phyloP scores from a whole-genome alignment of 2,888 invertebrate genomes.

The Plagodis pulveraria region DNA sequence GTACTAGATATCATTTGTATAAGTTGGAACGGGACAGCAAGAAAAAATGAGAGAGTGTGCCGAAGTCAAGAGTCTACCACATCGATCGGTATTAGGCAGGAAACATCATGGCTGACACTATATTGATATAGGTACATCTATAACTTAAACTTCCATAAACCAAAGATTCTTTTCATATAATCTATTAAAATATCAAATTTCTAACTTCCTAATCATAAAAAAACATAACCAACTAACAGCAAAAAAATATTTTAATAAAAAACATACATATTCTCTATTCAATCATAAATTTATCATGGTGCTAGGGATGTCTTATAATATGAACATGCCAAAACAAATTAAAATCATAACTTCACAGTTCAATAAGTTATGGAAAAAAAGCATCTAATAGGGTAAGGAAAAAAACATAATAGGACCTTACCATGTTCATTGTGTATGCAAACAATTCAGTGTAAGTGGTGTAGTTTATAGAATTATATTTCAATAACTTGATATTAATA shows the following conservation, averaged over 20 bases:
- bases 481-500: slow-evolving; percentile 57
- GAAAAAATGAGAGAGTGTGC: slow-evolving; percentile 66
- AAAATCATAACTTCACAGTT: slow-evolving; percentile 80
- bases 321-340: slow-evolving; percentile 81
- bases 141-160: too few species aligned
- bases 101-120: slow-evolving; percentile 43
- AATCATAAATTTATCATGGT: slow-evolving; percentile 35
- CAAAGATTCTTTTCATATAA: too few species aligned
- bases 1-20: slow-evolving; percentile 62
- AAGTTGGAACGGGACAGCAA: slow-evolving; percentile 68
- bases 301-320: slow-evolving; percentile 59
- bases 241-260: slow-evolving; percentile 26
- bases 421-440: slow-evolving; percentile 79
- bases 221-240: slow-evolving; percentile 24
- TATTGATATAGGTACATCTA: slow-evolving; percentile 29
- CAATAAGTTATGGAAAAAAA: slow-evolving; percentile 66
- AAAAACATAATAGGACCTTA: slow-evolving; percentile 73
- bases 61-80: slow-evolving; percentile 79
- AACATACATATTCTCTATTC: slow-evolving; percentile 28
- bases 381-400: slow-evolving; percentile 55
- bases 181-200: slow-evolving; percentile 60
- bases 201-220: slow-evolving; percentile 43
- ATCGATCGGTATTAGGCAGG: slow-evolving; percentile 71
- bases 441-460: slow-evolving; percentile 65
- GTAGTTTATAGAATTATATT: slow-evolving; percentile 64